Evolutionary conservation across 2,113 vertebrate species (phyloP), one percentile per base, ranked within the genome.

Genomic region (Progne subis): DNA sequence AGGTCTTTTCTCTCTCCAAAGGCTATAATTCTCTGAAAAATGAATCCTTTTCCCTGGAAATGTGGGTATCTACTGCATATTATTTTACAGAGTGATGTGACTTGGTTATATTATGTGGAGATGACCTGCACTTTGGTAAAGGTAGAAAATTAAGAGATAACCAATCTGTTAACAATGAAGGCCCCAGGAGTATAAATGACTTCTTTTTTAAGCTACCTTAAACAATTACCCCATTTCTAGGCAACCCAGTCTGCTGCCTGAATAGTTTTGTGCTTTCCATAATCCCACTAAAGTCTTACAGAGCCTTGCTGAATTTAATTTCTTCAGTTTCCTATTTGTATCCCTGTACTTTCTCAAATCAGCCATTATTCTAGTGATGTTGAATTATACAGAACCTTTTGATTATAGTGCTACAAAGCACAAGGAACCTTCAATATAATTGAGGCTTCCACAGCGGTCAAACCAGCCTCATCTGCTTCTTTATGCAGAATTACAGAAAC

Each of bases 1-100:
- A 79, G 91, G 89, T 74, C 94, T 91, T 96, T 95, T 92, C 32
- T 88, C 17, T 74, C 63, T 94, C 90, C 75, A 93, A 87, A 95
- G 71, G 56, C 68, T 83, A 59, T 88, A 88, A 81, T 71, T 86
- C 50, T 86, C 63, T 86, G 82, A 82, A 86, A 94, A 96, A 93
- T 52, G 2, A 59, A 64, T 90, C 19, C 1, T 13, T 90, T 95
- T 86, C 19, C 47, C 55, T 67, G n/a, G 70, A 84, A 82, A 95
- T 92, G 12, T 50, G 39, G 12, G 10, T 57, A 57, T 46, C 63
- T 89, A 23, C 29, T 72, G 50, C 43, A 50, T 20, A 55, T 31
- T 55, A 72, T 81, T 93, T 95, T 72, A 43, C 68, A 65, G 44
- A 65, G 12, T 24, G 44, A 37, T 68, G 17, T 16, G 63, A 50